Percentiles rank a stretch among this genome's conserved stretches.
Evolutionary conservation across 2,888 invertebrate genomes (phyloP).

Genomic region (Sminthurinus aureus): DNA sequence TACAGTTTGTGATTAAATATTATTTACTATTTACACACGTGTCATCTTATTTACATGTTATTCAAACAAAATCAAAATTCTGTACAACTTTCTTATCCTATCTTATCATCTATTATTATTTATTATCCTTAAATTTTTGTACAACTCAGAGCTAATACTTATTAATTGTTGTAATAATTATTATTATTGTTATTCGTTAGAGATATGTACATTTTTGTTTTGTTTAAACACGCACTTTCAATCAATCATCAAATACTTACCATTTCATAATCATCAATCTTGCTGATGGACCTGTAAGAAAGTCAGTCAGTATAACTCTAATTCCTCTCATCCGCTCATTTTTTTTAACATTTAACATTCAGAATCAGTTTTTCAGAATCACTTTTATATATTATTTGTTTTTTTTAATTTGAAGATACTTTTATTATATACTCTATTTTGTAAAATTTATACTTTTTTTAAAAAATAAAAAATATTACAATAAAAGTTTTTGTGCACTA

Average conservation of each 20-base stretch:
- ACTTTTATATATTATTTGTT: background rate
- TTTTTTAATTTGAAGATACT: background rate
- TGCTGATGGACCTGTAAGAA: constrained; percentile 80
- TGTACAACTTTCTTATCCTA: too few species aligned
- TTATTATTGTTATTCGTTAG: too few species aligned
- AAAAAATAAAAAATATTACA: background rate
- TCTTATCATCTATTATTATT: too few species aligned
- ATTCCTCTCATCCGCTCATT: background rate
- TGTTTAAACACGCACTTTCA: constrained; percentile 15
- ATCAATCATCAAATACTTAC: constrained; percentile 62
- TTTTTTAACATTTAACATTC: background rate
- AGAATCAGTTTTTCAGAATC: background rate
- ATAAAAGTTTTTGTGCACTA: background rate
- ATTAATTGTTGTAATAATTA: too few species aligned
- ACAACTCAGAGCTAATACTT: too few species aligned
- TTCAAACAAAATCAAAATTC: too few species aligned
- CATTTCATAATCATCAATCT: constrained; percentile 99
- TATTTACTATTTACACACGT: too few species aligned
- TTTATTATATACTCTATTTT: background rate
- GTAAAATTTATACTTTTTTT: background rate
- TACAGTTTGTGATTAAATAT: too few species aligned
- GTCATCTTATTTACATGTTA: too few species aligned
- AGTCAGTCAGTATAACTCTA: too few species aligned
- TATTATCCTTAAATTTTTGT: too few species aligned
- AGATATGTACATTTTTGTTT: background rate